These are phyloP conservation scores for Montipora capricornis DNA, from an alignment of 64 coral and sea anemone genomes.

Conservation along the genomic window DNA sequence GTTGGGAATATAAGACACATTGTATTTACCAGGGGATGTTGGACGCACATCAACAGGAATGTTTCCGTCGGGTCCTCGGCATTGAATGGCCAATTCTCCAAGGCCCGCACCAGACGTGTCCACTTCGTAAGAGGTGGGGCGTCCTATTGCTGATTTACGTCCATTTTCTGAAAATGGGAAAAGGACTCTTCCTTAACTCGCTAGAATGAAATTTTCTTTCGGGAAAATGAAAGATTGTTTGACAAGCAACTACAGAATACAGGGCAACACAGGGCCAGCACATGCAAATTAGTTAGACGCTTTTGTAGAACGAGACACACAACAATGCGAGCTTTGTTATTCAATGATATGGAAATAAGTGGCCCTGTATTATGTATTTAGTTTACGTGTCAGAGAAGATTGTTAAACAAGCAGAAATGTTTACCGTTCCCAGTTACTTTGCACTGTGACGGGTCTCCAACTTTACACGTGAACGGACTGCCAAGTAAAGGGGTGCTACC, in stretches of 20 bases:
- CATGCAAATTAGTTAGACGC: too few species aligned
- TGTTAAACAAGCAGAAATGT: too few species aligned
- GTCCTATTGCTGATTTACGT: conserved; percentile 57
- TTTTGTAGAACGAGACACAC: too few species aligned
- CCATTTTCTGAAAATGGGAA: conserved; percentile 39
- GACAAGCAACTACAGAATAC: background rate
- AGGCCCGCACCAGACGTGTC: conserved; percentile 87
- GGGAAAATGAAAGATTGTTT: background rate
- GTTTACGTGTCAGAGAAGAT: background rate
- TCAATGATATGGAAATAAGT: too few species aligned
- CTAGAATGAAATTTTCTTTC: too few species aligned
- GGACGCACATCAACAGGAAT: conserved; percentile 77
- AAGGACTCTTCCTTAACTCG: background rate
- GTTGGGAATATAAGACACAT: conserved; percentile 73
- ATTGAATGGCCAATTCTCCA: conserved; percentile 85
- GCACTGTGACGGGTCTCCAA: conserved; percentile 86
- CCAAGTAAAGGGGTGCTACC: conserved; percentile 81
- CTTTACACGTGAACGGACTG: conserved; percentile 84
- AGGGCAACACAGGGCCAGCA: too few species aligned
- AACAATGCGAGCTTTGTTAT: too few species aligned
- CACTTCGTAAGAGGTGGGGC: conserved; percentile 67
- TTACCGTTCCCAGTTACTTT: conserved; percentile 57
- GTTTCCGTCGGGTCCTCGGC: conserved; percentile 70
- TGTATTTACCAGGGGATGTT: conserved; percentile 54
- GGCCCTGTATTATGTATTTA: too few species aligned